phyloP scores from a whole-genome alignment of 2,888 invertebrate species.

The Andricus quercusramuli region DNA sequence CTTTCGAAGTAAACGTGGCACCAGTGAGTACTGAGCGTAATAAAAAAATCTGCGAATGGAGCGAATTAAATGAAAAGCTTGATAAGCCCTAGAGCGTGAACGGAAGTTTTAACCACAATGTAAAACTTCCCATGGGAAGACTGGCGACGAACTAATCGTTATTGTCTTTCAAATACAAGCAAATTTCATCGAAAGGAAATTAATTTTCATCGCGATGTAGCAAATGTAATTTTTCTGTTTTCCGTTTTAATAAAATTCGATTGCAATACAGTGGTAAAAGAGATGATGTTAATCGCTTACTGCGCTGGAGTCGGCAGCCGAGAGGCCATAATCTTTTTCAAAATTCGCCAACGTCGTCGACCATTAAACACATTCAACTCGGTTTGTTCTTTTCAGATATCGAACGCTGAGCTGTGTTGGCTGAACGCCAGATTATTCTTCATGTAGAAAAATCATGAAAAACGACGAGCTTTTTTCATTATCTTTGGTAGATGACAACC shows the following conservation, averaged over 20 bases:
- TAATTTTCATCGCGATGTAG: not conserved
- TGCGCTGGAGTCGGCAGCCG: conserved; percentile 60
- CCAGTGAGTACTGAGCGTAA: conserved; percentile 39
- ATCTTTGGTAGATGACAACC: not conserved
- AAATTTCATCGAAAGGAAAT: not conserved
- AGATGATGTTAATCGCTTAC: conserved; percentile 60
- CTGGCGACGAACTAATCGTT: conserved; percentile 17
- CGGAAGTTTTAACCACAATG: conserved; percentile 42
- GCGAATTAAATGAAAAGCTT: conserved; percentile 49
- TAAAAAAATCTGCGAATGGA: conserved; percentile 42
- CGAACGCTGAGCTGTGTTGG: conserved; percentile 53
- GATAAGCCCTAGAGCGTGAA: conserved; percentile 46
- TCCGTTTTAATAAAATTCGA: not conserved
- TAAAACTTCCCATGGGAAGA: not conserved
- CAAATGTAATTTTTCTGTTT: not conserved
- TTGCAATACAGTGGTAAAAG: not conserved
- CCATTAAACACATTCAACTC: conserved; percentile 69
- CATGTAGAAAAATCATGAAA: not conserved
- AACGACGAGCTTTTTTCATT: not conserved
- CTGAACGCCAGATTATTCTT: conserved; percentile 50
- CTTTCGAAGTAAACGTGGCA: conserved; percentile 42
- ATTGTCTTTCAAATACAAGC: conserved; percentile 16
- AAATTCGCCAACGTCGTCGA: conserved; percentile 73
- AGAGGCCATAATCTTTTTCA: conserved; percentile 67
- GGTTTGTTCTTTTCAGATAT: conserved; percentile 47